Evolutionary conservation across 2,113 vertebrate genomes (phyloP).

Genomic region (Callopanchax toddi): DNA sequence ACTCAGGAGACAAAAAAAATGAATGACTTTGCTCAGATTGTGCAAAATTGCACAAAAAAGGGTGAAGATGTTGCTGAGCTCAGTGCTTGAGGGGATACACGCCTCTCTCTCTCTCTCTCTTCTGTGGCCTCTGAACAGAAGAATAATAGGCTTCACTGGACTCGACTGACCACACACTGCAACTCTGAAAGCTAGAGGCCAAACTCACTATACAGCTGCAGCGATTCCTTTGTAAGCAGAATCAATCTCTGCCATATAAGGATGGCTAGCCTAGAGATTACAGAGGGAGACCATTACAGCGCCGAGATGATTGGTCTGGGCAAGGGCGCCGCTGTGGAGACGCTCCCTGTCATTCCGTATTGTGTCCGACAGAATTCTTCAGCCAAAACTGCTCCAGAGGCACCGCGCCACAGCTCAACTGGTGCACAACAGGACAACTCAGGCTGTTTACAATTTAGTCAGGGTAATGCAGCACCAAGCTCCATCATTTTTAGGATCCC

Average conservation of each 20-base stretch:
- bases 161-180: conserved; percentile 65
- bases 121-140: conserved; percentile 45
- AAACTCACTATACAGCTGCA: conserved; percentile 62
- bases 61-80: conserved; percentile 22
- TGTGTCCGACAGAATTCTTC: neutral
- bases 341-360: conserved; percentile 15
- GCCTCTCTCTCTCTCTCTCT: conserved; percentile 23
- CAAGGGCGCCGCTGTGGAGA: conserved; percentile 13
- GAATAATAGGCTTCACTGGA: conserved; percentile 60
- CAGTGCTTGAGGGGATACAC: conserved; percentile 37
- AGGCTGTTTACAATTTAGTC: neutral
- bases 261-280: conserved; percentile 38
- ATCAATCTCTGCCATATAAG: conserved; percentile 45
- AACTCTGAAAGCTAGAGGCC: conserved; percentile 63
- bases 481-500: neutral
- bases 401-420: neutral
- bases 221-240: conserved; percentile 61
- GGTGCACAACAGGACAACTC: neutral
- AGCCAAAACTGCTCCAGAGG: conserved; percentile 19
- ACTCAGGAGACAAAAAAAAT: conserved; percentile 8
- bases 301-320: conserved; percentile 47
- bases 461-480: neutral
- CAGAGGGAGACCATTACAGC: conserved; percentile 39
- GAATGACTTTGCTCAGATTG: conserved; percentile 16
- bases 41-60: conserved; percentile 24